Conservation (phyloP, 2,113 vertebrate genomes). For the Coreoperca whiteheadi region DNA sequence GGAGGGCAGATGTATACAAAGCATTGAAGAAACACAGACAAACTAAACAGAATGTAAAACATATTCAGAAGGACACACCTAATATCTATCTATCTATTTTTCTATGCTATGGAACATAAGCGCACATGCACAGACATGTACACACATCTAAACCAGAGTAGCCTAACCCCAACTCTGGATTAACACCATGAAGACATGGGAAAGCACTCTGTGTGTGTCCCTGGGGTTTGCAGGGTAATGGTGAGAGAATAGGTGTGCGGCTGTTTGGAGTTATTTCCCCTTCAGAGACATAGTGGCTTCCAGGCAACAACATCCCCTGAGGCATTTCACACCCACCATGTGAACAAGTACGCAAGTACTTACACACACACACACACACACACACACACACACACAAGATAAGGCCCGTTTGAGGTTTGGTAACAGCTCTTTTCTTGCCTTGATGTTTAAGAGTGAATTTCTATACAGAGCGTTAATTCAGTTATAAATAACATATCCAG, state of each 20-base stretch:
- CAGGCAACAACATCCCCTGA: slow-evolving; percentile 68
- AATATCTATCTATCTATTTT: not conserved
- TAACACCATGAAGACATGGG: slow-evolving; percentile 72
- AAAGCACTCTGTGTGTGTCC: slow-evolving; percentile 79
- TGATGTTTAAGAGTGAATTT: slow-evolving; percentile 47
- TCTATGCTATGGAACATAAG: slow-evolving; percentile 4
- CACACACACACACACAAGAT: slow-evolving; percentile 26
- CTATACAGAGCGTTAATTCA: not conserved
- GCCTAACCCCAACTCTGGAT: slow-evolving; percentile 60
- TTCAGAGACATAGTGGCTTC: slow-evolving; percentile 75
- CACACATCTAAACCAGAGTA: slow-evolving; percentile 25
- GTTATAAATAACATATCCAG: not conserved
- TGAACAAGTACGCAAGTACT: slow-evolving; percentile 51
- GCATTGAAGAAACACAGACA: not conserved
- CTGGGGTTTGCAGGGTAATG: slow-evolving; percentile 61
- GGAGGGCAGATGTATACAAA: slow-evolving; percentile 18
- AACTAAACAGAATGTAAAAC: not conserved
- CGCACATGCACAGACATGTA: not conserved
- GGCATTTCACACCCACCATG: slow-evolving; percentile 69
- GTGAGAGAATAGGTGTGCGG: slow-evolving; percentile 74
- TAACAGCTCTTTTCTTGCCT: slow-evolving; percentile 26
- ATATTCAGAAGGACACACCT: not conserved
- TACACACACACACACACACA: slow-evolving; percentile 31
- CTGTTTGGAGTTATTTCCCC: slow-evolving; percentile 75
- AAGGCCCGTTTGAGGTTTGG: slow-evolving; percentile 24